Conservation (phyloP, 2,888 invertebrate genomes). For the Hipparchia semele region DNA sequence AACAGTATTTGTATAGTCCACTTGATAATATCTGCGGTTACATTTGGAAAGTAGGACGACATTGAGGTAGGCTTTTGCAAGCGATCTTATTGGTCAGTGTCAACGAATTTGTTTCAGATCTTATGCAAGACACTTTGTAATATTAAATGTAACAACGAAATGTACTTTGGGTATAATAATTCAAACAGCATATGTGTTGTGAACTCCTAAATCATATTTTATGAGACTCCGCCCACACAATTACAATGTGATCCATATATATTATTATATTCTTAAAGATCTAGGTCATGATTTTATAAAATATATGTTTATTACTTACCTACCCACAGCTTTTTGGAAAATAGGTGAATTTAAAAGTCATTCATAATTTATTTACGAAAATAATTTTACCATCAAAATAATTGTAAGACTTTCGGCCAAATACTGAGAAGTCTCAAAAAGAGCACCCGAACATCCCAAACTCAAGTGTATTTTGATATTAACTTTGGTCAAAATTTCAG, state of each 20-base stretch:
- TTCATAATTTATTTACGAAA: too few species aligned
- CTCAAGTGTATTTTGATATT: too few species aligned
- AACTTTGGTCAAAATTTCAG: too few species aligned
- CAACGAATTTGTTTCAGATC: slow-evolving; percentile 74
- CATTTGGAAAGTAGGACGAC: slow-evolving; percentile 78
- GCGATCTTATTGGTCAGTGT: slow-evolving; percentile 72
- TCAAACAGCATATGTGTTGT: slow-evolving; percentile 20
- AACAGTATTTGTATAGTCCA: slow-evolving; percentile 67
- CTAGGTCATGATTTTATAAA: slow-evolving; percentile 8
- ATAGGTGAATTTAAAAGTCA: too few species aligned
- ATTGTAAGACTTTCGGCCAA: too few species aligned
- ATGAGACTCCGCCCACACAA: slow-evolving; percentile 11
- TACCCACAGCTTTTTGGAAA: too few species aligned
- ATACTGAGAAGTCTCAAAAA: too few species aligned
- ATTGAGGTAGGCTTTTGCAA: slow-evolving; percentile 79
- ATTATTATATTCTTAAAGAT: neutral
- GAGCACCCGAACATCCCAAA: too few species aligned
- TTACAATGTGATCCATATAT: neutral
- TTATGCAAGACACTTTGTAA: slow-evolving; percentile 39
- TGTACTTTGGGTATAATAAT: slow-evolving; percentile 19
- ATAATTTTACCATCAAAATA: too few species aligned
- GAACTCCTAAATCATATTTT: slow-evolving; percentile 11
- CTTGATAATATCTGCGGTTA: slow-evolving; percentile 65
- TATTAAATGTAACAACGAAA: slow-evolving; percentile 35
- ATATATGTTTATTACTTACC: too few species aligned